phyloP scores from a whole-genome alignment of 23 tunicate genomes.

The Trididemnum miniatum region DNA sequence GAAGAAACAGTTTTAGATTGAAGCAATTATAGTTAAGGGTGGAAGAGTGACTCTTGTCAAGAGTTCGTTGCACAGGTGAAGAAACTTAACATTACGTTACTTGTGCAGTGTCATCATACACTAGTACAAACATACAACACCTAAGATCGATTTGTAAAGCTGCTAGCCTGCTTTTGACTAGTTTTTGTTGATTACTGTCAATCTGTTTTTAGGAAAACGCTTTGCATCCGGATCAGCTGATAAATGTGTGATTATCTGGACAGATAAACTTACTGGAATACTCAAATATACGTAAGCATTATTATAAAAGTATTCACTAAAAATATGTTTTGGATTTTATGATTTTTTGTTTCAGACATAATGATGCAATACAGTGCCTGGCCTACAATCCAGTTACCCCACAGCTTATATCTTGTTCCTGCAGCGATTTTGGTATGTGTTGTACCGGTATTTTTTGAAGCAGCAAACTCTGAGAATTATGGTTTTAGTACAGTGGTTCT shows the following conservation, averaged over 20 bases:
- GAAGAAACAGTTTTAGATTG: no score
- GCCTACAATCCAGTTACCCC: slow-evolving; percentile 86
- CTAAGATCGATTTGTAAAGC: no score
- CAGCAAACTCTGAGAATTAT: no score
- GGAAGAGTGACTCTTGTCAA: no score
- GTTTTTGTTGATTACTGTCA: not conserved
- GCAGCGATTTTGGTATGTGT: slow-evolving; percentile 84
- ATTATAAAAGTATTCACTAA: not conserved
- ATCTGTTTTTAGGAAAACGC: slow-evolving; percentile 56
- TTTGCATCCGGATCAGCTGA: slow-evolving; percentile 94
- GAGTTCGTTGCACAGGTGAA: no score
- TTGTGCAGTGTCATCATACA: no score
- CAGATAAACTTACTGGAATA: slow-evolving; percentile 73
- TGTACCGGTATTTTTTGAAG: no score
- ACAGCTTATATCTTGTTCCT: slow-evolving; percentile 79
- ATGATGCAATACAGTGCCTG: slow-evolving; percentile 85
- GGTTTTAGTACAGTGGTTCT: no score
- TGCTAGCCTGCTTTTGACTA: no score
- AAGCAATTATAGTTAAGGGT: no score
- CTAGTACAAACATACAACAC: no score
- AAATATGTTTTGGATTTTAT: not conserved
- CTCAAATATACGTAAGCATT: slow-evolving; percentile 81
- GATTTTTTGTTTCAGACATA: slow-evolving; percentile 60
- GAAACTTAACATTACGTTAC: no score
- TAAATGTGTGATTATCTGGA: slow-evolving; percentile 89